Base-by-base conservation (phyloP, 2,888 invertebrate species). In the Thelaira solivaga region DNA sequence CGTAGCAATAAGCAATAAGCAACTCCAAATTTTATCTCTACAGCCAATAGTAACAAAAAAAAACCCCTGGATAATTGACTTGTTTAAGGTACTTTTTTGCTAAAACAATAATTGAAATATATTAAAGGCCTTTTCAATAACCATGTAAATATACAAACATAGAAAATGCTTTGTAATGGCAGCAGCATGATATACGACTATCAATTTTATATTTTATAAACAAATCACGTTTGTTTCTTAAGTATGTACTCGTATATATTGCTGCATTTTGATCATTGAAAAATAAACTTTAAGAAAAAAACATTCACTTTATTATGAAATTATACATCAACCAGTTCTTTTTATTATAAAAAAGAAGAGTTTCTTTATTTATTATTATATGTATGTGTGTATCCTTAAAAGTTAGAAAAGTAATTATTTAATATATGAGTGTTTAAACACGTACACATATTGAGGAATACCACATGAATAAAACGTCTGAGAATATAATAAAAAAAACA, bases 181-280 rank as follows among this genome's bases (percentile, higher is more conserved):
- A 26, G 47, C 18, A 29, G 47, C 16, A 43, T 41, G n/a, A 45
- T 47, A 10, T 24, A 3, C 22, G 11, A 47, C 8, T 36, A 45
- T 31, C n/a, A 74, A 55, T 22, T 34, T 39, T 31, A n/a, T 29
- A 31, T 47, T 55, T 64, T 29, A 64, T 39, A 72, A 47, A 64
- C 64, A 64, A 64, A 72, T 72, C 72, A 74, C 57, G 74, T 74
- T 65, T 47, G 47, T 55, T 65, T 22, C 53, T 18, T 47, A 65
- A 65, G 69, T 74, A n/a, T n/a, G n/a, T n/a, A n/a, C n/a, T n/a
- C 74, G 64, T 74, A 53, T 45, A 65, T 65, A 59, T 69, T 36
- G 22, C 4, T 24, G 16, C 18, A 31, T 49, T n/a, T n/a, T n/a
- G n/a, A n/a, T n/a, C n/a, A n/a, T n/a, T n/a, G n/a, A n/a, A n/a